Conservation (phyloP, 2,888 invertebrate genomes). For the Sinhomidia bicolor region DNA sequence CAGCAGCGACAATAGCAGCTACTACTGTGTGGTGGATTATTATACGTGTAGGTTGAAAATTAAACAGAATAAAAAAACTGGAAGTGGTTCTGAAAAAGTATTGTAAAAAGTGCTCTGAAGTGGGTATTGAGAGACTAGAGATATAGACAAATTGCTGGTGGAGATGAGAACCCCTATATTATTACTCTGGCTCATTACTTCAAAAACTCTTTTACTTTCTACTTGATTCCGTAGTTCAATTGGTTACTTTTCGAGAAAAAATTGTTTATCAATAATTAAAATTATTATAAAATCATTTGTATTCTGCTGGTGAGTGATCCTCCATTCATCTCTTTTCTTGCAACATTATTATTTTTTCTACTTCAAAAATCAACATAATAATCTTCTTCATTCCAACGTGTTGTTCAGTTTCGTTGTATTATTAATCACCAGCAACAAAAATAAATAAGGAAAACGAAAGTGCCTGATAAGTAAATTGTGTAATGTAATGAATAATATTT, state of each 20-base stretch:
- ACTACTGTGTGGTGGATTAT: neutral
- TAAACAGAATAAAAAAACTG: neutral
- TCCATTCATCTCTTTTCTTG: neutral
- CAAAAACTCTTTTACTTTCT: constrained; percentile 48
- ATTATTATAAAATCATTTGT: constrained; percentile 28
- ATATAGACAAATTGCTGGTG: neutral
- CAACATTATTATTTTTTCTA: neutral
- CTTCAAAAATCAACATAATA: constrained; percentile 27
- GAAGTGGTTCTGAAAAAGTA: constrained; percentile 21
- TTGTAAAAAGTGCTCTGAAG: neutral
- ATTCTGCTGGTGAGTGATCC: constrained; percentile 6
- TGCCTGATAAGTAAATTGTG: constrained; percentile 58
- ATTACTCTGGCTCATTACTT: neutral
- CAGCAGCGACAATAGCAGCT: neutral
- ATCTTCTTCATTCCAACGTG: neutral
- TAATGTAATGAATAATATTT: constrained; percentile 46
- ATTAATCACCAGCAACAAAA: neutral
- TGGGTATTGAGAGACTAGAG: neutral
- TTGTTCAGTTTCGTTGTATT: constrained; percentile 3
- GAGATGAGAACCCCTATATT: constrained; percentile 65
- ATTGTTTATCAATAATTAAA: constrained; percentile 21
- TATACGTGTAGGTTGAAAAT: constrained; percentile 4
- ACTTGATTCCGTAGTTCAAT: constrained; percentile 31
- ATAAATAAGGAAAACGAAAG: constrained; percentile 63
- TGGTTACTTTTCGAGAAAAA: constrained; percentile 41